Base-by-base conservation (phyloP, 2,113 vertebrate species). In the Eolophus roseicapilla region DNA sequence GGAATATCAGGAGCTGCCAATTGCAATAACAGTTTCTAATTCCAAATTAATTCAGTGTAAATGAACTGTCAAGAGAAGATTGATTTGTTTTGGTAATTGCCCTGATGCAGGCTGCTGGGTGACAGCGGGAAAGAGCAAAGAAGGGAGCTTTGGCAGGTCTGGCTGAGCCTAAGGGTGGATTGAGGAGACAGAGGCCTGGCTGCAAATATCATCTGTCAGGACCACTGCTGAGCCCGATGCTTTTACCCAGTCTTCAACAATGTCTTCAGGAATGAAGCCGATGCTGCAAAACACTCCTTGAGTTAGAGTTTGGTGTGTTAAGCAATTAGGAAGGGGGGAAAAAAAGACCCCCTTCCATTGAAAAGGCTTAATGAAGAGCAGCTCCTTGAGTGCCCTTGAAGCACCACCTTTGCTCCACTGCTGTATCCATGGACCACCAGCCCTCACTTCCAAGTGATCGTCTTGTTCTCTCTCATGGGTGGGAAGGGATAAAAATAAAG, bases 21-120 rank as follows among this genome's bases (percentile, higher is more conserved):
- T 99, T 98, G 98, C 98, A 97, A 97, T 99, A 98, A 99, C 97
- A 97, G 98, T 96, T 97, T 96, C 98, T 99, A 99, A 99, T 98
- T 98, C 99, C 98, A 99, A 98, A 98, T 99, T 98, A 99, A 98
- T 98, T 98, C 98, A 99, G 98, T 98, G 98, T 98, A 99, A 99
- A 99, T 99, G 98, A 99, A 98, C 98, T 99, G 99, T 99, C 99
- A 99, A 95, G 86, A 97, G 98, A 98, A 98, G 99, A 99, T 99
- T 98, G 98, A 99, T 99, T 98, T 98, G 98, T 97, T 97, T 98
- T 97, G 97, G 98, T 98, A 95, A 97, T 97, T 98, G 98, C 96
- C 97, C 97, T 98, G 98, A 98, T 98, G 97, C 97, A 96, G 97
- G 96, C 97, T 97, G 97, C 98, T 97, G 97, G 98, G 98, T 97